Evolutionary conservation across 2,888 invertebrate species (phyloP), one percentile per base, ranked within the genome.

Genomic region (Silvanus unidentatus): DNA sequence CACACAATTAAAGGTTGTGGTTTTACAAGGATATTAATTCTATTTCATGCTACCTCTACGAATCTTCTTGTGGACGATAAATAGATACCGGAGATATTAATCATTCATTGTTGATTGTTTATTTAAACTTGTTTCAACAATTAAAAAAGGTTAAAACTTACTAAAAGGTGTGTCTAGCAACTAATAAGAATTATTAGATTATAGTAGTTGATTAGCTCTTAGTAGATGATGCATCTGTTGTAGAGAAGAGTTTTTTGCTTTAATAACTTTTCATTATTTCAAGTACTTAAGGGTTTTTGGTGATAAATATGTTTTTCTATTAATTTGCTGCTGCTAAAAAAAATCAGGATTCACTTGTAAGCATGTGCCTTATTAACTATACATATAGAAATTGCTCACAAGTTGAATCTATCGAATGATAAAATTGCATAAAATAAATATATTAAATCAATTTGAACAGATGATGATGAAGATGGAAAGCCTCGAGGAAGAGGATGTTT

Each of bases 401-500:
- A 22, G 22, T 22, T 5, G n/a, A n/a, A n/a, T n/a, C n/a, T n/a
- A 22, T 22, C 22, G 4, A 22, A 22, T 5, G 3, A 22, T 22
- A 5, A 5, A 22, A 22, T 22, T 22, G n/a, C n/a, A n/a, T 22
- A 22, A 22, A 5, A 5, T 22, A 5, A 22, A 22, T 8, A 22
- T 22, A 22, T 22, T 3, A 5, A 22, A 5, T 22, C 8, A 22
- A 22, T 22, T 22, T 8, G 22, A 5, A 22, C 22, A 22, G 22
- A 22, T 22, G 81, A 80, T 71, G 77, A 78, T 72, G 79, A 79
- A 75, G 72, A 77, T 66, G 70, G 74, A 70, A 70, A 74, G 69
- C 74, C 77, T 67, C 77, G 79, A 75, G 78, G 79, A 73, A 75
- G 80, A 77, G 81, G 81, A 63, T 81, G 81, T 71, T 73, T 81